Base-by-base conservation (phyloP, 1,140 invertebrate genomes). In the Monomorium pharaonis region DNA sequence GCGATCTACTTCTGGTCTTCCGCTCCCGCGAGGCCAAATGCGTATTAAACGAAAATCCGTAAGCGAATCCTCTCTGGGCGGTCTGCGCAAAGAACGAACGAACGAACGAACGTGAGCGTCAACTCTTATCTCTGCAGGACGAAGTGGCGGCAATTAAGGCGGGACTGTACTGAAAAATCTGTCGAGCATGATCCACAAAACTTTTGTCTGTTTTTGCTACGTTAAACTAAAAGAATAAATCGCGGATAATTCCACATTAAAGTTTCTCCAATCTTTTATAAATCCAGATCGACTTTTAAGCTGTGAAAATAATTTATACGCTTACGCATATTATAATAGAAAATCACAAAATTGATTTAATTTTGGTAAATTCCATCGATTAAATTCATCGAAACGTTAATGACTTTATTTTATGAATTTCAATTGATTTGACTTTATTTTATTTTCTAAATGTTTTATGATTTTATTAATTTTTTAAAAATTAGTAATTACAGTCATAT, bases 31-130 rank as follows among this genome's bases (percentile, higher is more conserved):
- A 49, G 69, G 42, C 33, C 58, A 86, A 88, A 88, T 85, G 70
- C 76, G 76, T 81, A 76, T 86, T 89, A 85, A 78, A 51, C 67
- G 69, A 14, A 75, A 72, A 88, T 81, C 65, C 65, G 72, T 65
- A 86, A 86, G 62, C 72, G 63, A 86, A 80, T 78, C 37, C 76
- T 86, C 44, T 78, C 42, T 21, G 18, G 30, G 7, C 74, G 62
- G 62, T 58, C 16, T 21, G 37, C 7, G 16, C 58, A 30, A 58
- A 44, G 67, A 88, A 88, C 62, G 56, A 62, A 80, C 47, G 56
- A 62, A 80, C 47, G 33, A 37, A 37, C 37, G 21, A 63, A 30
- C 47, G 56, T 14, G 65, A 7, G 5, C 37, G 67, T 74, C 51
- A 58, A 58, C 51, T 58, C 37, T 58, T 60, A 83, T 72, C 24